Base-by-base conservation (phyloP, 2,797 vertebrate species). In the Anguilla pacifica region DNA sequence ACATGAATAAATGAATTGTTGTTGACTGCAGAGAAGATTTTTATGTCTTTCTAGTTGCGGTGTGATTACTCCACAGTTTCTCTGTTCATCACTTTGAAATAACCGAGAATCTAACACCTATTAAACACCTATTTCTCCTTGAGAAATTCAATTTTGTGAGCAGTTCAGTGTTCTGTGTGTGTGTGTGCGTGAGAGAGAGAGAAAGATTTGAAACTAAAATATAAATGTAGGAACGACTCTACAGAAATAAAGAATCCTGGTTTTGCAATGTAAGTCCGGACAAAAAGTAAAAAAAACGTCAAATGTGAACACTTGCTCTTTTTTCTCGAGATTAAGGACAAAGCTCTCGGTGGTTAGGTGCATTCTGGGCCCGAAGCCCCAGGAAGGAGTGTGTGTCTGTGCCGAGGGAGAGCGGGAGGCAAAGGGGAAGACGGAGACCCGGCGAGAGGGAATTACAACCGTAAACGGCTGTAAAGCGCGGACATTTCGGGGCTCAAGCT, bases 381-480 rank as follows among this genome's bases (percentile, higher is more conserved):
- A 39, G 28, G 43, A 55, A 74, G 77, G 13, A 46, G 74, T 17
- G 17, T 17, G 17, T 25, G 1, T 46, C 13, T 79, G 74, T 39
- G 31, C 43, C 10, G 39, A 1, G 15, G n/a, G 59, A 25, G 84
- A 84, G 83, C 49, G 64, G 49, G 53, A 79, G 84, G 55, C 67
- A 28, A 49, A 35, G 19, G 3, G 10, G 7, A 64, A 57, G 88
- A 85, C 46, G 87, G 79, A 89, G 88, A 81, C 2, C 39, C 35
- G 31, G 83, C 39, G 22, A 70, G 51, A 89, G 84, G 83, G 79
- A 90, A 88, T 89, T 89, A 70, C 72, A 87, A 70, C 88, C 61
- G 86, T 55, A 59, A 87, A 88, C 85, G 88, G 74, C 84, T 39
- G 64, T 88, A 85, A 83, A 84, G 74, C 49, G 59, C 25, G 84